Conservation (phyloP, 37 sponge, comb jelly and placozoan genomes). For the Corticium candelabrum region DNA sequence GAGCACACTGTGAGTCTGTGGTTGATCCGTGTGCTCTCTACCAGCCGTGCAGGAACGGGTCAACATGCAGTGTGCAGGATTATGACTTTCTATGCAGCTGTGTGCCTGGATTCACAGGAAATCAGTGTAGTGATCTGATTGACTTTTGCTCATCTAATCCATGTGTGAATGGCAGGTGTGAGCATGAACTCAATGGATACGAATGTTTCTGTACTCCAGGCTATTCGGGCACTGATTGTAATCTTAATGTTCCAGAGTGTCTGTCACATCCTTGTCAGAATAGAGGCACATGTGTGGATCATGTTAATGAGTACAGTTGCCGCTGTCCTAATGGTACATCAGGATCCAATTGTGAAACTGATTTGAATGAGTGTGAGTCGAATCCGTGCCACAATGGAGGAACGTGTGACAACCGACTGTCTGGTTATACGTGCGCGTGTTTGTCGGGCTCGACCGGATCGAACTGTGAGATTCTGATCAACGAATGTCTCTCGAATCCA, state of each 20-base stretch:
- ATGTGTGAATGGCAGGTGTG: not conserved
- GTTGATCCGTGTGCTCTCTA: constrained; percentile 1
- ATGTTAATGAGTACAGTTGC: constrained; percentile 39
- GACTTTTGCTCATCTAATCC: not conserved
- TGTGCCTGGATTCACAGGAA: not conserved
- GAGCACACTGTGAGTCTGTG: constrained; percentile 30
- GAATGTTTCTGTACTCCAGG: constrained; percentile 66
- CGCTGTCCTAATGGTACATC: constrained; percentile 47
- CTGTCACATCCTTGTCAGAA: constrained; percentile 62
- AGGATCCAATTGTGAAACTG: constrained; percentile 38
- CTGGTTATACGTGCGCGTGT: no score
- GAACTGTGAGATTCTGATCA: no score
- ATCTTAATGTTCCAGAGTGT: constrained; percentile 28
- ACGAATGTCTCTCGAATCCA: no score
- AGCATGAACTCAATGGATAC: constrained; percentile 19
- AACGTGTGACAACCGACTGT: no score
- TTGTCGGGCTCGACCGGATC: no score
- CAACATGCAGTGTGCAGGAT: constrained; percentile 15
- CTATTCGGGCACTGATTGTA: constrained; percentile 59
- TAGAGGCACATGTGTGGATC: constrained; percentile 60
- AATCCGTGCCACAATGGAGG: no score
- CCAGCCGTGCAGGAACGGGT: constrained; percentile 21
- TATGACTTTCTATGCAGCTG: no score
- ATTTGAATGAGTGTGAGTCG: constrained; percentile 41
- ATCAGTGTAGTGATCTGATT: not conserved